Base-by-base conservation (phyloP, 1,140 invertebrate genomes). In the Sminthurides bifidus region DNA sequence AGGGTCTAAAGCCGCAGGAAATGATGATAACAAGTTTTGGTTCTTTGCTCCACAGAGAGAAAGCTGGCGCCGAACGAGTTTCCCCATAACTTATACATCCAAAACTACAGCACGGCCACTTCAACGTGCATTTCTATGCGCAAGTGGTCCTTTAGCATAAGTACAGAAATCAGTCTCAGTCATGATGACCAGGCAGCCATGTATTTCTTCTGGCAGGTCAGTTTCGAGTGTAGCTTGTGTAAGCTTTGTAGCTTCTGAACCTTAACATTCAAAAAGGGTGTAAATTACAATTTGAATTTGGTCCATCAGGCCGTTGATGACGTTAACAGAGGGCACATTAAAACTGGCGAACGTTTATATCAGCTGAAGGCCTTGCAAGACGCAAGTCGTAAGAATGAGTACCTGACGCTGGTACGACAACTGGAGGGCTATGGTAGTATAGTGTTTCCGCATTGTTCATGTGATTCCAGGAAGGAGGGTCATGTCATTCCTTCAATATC, bases 71-170 rank as follows among this genome's bases (percentile, higher is more conserved):
- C 87, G 1, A 83, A 86, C 68, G 95, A 98, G 74, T 89, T 92
- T 61, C 93, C 93, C 0, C 93, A 98, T 72, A 91, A 92, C 66
- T 76, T 98, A 45, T 98, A 98, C 71, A 93, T 98, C 63, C 92
- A 98, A 75, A 98, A 98, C 73, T 98, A 98, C 68, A 94, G 88
- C 59, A 98, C 94, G n/a, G 93, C 93, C 23, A 92, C 90, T 26
- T 87, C 88, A 48, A 95, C 91, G 14, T 98, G 95, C 71, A 76
- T 98, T n/a, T 80, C 83, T 49, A 76, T 99, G 38, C 78, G 87
- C 38, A 91, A 91, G 73, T 98, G 93, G 92, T 72, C 98, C 24
- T 99, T 98, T 73, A 82, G 85, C 31, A 73, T 86, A 30, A 70
- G 75, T 35, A 77, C 77, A 65, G 89, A 92, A 72, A 74, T 84